Base-by-base conservation (phyloP, 1,140 invertebrate genomes). In the Platyura marginata region DNA sequence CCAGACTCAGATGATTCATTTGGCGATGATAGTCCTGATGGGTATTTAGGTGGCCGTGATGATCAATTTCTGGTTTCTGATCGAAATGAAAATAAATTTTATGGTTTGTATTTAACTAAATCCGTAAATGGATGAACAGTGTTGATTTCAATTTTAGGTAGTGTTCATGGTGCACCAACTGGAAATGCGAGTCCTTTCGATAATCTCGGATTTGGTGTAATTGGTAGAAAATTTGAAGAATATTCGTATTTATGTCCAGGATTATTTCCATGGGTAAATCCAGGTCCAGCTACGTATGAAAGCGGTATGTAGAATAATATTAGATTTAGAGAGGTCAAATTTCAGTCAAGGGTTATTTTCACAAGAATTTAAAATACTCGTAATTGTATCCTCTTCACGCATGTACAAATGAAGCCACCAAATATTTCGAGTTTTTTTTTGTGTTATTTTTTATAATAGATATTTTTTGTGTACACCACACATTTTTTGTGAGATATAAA, bases 41-140 rank as follows among this genome's bases (percentile, higher is more conserved):
- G 79, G 42, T 79, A 77, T 48, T 64, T 74, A 29, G 67, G 75
- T 32, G 72, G 72, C 43, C 68, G 81, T 33, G 84, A 87, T 50
- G 84, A 89, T 57, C 78, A 85, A 51, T 88, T 83, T 57, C 65
- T 90, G 20, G 79, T 90, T n/a, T 80, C 80, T 20, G 77, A 87
- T 58, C 69, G 79, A 43, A 79, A 72, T 10, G 84, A 88, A 57
- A 84, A 85, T 50, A 84, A 87, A 57, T 88, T 86, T 61, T 90
- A 90, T 55, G 84, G 85, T 51, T 68, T 55, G 56, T 45, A 10
- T 44, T 19, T 25, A 8, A 6, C 21, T 9, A 25, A 16, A 25
- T 18, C 39, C 16, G 6, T 6, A 29, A 29, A 29, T 29, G 13
- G 13, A 29, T 29, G 6, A 13, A 29, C 6, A 6, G 6, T 29